phyloP scores from a whole-genome alignment of 2,797 vertebrate species.

The Acanthurus tractus region DNA sequence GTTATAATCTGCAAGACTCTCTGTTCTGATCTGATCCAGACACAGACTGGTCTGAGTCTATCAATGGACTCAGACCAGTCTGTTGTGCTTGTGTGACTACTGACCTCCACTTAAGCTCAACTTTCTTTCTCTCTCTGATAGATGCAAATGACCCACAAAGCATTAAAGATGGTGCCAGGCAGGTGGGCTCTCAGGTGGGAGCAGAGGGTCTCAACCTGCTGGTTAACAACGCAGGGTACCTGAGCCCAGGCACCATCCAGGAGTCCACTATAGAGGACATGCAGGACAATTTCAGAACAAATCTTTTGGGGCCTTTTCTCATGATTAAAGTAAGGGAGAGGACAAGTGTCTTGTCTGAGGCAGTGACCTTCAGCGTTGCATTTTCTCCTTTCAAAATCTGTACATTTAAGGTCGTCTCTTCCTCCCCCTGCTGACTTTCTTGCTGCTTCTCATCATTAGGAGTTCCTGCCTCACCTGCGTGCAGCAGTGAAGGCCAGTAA shows the following conservation, averaged over 20 bases:
- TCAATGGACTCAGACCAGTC: background rate
- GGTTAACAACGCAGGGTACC: constrained; percentile 74
- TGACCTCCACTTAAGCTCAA: constrained; percentile 21
- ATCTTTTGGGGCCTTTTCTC: constrained; percentile 65
- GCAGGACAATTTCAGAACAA: constrained; percentile 61
- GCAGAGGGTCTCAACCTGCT: constrained; percentile 72
- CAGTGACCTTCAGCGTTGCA: background rate
- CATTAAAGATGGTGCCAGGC: constrained; percentile 59
- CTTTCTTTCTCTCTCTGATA: constrained; percentile 48
- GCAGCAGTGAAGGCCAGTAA: constrained; percentile 69
- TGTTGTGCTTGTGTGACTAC: constrained; percentile 25
- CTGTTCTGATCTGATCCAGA: background rate
- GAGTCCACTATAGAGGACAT: constrained; percentile 59
- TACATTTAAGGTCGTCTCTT: background rate
- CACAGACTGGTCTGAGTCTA: background rate
- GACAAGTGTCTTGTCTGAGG: background rate
- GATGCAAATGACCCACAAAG: constrained; percentile 71
- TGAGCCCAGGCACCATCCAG: constrained; percentile 24
- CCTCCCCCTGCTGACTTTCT: background rate
- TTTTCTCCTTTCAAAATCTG: background rate
- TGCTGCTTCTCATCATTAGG: constrained; percentile 58
- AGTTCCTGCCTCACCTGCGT: constrained; percentile 79
- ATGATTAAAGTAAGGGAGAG: constrained; percentile 56
- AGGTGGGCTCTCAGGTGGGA: constrained; percentile 62
- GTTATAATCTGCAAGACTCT: background rate